Base-by-base conservation (phyloP, 2,113 vertebrate species). In the Sitta europaea region DNA sequence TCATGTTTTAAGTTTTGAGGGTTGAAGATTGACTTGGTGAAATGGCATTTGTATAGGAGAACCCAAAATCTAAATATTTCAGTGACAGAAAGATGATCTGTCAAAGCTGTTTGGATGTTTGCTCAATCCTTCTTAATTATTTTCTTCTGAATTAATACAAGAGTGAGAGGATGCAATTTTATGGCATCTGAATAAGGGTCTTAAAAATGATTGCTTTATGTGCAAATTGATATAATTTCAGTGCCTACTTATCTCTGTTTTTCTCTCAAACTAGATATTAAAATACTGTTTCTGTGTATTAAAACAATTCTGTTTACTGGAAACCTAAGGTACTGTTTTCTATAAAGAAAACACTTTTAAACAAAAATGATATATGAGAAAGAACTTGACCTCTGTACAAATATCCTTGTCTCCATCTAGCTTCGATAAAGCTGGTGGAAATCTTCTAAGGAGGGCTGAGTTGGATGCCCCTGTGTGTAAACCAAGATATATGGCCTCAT, bases 401-500 rank as follows among this genome's bases (percentile, higher is more conserved):
- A 94, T 73, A 90, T 36, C 70, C 81, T 90, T 93, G 67, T 76
- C 74, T 87, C 51, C 40, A 79, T 77, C 42, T 48, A 92, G 43
- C 35, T 90, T 79, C 12, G 18, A 93, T 80, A 93, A 92, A 96
- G 55, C 53, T 48, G 29, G 74, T 74, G 20, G 59, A 77, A 93
- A 93, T 3, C 48, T 90, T 65, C 90, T 85, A 66, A 58, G 38
- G 28, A 91, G 74, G 91, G 51, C 22, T 76, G 66, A 35, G 35
- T 62, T 90, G 51, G 51, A 79, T 29, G 67, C 13, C 93, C 31
- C 73, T 86, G 45, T 68, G 68, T 82, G 63, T 86, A 96, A 95
- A 95, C 42, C 47, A 90, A 86, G 86, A 96, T 86, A 96, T 95
- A 97, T 70, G 77, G 78, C 75, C 90, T 88, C 80, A 89, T 94